Evolutionary conservation across 2,113 vertebrate species (phyloP).

Genomic region (Clarias macrocephalus): DNA sequence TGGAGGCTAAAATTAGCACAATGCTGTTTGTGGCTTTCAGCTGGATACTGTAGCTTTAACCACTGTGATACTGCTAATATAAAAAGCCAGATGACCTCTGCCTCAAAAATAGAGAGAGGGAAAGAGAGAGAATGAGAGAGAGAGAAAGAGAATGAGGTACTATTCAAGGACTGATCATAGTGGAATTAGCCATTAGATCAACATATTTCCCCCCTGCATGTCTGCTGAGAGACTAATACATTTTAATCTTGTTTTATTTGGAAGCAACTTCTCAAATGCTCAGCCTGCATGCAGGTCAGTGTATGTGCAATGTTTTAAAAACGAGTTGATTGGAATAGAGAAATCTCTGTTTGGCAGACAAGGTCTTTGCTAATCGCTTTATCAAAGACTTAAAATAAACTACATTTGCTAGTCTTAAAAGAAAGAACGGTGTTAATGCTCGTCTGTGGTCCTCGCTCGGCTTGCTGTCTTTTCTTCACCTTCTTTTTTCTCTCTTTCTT

Average conservation of each 20-base stretch:
- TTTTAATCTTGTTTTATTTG: constrained; percentile 43
- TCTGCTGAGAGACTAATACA: constrained; percentile 41
- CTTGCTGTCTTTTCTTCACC: constrained; percentile 7
- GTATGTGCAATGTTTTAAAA: constrained; percentile 16
- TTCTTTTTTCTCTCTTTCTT: background rate
- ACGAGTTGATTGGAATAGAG: constrained; percentile 15
- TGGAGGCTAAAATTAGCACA: constrained; percentile 98
- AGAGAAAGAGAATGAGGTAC: background rate
- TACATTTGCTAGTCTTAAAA: constrained; percentile 58
- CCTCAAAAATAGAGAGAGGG: constrained; percentile 23
- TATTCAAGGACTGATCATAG: constrained; percentile 39
- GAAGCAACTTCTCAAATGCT: constrained; percentile 29
- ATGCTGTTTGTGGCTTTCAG: constrained; percentile 81
- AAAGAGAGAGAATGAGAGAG: constrained; percentile 15
- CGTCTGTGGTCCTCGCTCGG: constrained; percentile 51
- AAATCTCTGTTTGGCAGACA: constrained; percentile 49
- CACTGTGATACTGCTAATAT: constrained; percentile 76
- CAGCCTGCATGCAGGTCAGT: constrained; percentile 10
- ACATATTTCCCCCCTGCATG: constrained; percentile 13
- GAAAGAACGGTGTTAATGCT: constrained; percentile 64
- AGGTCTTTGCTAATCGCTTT: constrained; percentile 77
- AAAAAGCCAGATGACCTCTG: constrained; percentile 44
- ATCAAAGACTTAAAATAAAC: constrained; percentile 79
- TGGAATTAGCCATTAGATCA: constrained; percentile 42
- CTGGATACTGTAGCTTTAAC: constrained; percentile 71